Conservation (phyloP, 2,797 vertebrate genomes). For the Myotis vivesi region DNA sequence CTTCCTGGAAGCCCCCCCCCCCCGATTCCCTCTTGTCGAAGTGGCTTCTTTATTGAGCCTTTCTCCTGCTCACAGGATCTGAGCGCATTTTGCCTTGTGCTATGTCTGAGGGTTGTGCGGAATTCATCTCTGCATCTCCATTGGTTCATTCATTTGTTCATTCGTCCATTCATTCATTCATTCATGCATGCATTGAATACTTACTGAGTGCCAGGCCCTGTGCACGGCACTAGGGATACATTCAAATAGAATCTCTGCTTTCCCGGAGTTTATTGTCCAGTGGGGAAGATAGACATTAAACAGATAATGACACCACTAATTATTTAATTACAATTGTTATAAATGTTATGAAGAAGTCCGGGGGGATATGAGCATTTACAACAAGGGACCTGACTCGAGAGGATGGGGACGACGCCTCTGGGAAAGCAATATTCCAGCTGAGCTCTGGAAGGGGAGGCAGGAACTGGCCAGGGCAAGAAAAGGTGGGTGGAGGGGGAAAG, state of each 20-base stretch:
- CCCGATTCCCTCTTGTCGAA: neutral
- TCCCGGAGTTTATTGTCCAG: constrained; percentile 70
- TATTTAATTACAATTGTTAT: constrained; percentile 76
- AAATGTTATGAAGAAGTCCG: constrained; percentile 74
- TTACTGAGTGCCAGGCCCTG: neutral
- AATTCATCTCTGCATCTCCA: neutral
- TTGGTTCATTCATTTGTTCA: neutral
- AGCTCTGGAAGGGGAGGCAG: neutral
- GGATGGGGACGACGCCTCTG: fast-evolving
- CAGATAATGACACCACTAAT: constrained; percentile 76
- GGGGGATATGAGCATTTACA: constrained; percentile 47
- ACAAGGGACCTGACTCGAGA: neutral
- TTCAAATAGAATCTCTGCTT: constrained; percentile 37
- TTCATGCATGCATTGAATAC: neutral
- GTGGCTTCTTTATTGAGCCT: neutral
- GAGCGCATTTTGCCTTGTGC: neutral
- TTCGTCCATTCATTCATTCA: neutral
- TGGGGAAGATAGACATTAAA: constrained; percentile 73
- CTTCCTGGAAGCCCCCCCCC: neutral
- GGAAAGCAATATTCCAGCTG: neutral
- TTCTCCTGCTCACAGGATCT: neutral
- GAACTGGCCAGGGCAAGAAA: neutral
- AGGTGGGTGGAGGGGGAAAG: fast-evolving
- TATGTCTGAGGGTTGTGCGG: neutral
- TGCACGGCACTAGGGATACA: constrained; percentile 16